Base-by-base conservation (phyloP, 2,888 invertebrate genomes). In the Alentia gelatinosa region DNA sequence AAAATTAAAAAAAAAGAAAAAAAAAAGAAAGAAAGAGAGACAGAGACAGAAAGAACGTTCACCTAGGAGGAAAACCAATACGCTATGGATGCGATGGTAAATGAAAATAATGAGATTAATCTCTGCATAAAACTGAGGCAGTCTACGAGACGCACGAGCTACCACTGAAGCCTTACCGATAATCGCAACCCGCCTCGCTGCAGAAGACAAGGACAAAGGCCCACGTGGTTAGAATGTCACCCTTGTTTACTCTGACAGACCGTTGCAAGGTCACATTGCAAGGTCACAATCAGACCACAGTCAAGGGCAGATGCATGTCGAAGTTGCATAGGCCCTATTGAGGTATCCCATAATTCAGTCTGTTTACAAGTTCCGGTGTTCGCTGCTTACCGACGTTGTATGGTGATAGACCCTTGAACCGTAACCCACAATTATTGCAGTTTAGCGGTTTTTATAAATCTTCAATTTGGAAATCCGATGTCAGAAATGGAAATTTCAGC, bases 151-250 rank as follows among this genome's bases (percentile, higher is more conserved):
- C 79, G 15, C 37, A 79, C 79, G 37, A 86, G 23, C 86, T 47
- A 86, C 42, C 86, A 86, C 47, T 33, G 86, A 26, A 33, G 30
- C 5, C 86, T 47, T 86, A 86, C 86, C 86, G 86, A 47, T 86
- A 86, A 30, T 86, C 86, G 30, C 86, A 86, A 5, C 86, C 86
- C 35, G 86, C 86, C 33, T 86, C 86, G 47, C 86, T 86, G 86
- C 86, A 86, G 42, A 86, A 86, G 30, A 86, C 30, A 86, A 86
- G 79, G 79, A 39, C 79, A 79, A n/a, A 35, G 39, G 37, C 15
- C 39, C 19, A 19, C 37, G n/a, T 37, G 37, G 39, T 79, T 79
- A 79, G 39, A 79, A 35, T 35, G 79, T 79, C 37, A 68, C 30
- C 68, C 68, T 68, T 68, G 12, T 68, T 30, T 15, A 26, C 19